A percentile compares a stretch with the other conserved stretches of the same genome.
Conservation (phyloP, 2,797 vertebrate species). For the Ptychadena robeensis region DNA sequence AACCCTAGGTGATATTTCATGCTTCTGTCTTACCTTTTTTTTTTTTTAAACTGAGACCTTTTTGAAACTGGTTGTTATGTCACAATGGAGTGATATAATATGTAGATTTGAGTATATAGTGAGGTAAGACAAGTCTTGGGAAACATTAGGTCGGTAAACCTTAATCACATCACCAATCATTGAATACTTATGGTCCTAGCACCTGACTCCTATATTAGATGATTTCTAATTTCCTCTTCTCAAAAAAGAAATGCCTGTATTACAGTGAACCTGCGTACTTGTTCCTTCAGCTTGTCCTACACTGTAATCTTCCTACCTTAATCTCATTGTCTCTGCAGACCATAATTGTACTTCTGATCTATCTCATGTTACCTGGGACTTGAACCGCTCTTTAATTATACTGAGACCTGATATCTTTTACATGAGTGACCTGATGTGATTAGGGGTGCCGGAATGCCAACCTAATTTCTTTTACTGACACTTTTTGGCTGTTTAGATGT, state of each 20-base stretch:
- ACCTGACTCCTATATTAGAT: not conserved
- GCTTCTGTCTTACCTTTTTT: too few relatives aligned
- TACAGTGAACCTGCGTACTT: not conserved
- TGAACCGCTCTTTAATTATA: constrained; percentile 6
- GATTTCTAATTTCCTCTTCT: not conserved
- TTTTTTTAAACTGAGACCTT: too few relatives aligned
- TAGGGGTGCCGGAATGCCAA: not conserved
- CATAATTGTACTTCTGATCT: constrained; percentile 19
- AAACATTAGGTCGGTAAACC: too few relatives aligned
- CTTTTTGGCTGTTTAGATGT: too few relatives aligned
- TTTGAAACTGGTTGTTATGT: too few relatives aligned
- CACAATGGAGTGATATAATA: too few relatives aligned
- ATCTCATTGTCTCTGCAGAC: constrained; percentile 9
- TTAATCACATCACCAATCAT: too few relatives aligned
- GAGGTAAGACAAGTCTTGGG: too few relatives aligned
- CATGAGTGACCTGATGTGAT: not conserved
- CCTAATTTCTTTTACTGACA: not conserved
- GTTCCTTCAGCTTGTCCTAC: not conserved
- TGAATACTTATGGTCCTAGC: too few relatives aligned
- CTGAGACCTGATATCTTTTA: constrained; percentile 3
- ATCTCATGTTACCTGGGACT: constrained; percentile 4
- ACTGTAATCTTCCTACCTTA: not conserved
- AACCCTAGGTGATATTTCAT: too few relatives aligned
- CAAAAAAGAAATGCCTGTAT: too few relatives aligned
- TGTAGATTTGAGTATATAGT: too few relatives aligned